Conservation (phyloP, 2,113 vertebrate species). For the Circaetus gallicus region DNA sequence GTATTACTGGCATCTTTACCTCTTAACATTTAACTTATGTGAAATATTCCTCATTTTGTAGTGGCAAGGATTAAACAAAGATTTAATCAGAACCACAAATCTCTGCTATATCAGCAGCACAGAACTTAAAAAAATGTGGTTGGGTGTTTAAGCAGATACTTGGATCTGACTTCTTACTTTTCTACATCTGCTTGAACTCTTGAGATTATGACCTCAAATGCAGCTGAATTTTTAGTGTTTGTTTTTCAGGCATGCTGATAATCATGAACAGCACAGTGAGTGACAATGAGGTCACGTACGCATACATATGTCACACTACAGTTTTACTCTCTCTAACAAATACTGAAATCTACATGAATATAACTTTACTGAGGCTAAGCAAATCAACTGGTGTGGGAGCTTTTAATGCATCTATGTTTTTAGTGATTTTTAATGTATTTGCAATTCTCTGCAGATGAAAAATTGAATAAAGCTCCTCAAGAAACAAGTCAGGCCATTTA, state of each 20-base stretch:
- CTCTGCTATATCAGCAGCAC: neutral
- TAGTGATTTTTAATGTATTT: conserved; percentile 34
- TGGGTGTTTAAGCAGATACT: neutral
- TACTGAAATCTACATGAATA: neutral
- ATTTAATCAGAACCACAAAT: neutral
- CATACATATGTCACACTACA: neutral
- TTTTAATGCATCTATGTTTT: neutral
- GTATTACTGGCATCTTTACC: neutral
- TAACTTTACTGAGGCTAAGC: neutral
- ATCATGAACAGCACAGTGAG: conserved; percentile 6
- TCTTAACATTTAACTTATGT: neutral
- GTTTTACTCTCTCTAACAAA: conserved; percentile 11
- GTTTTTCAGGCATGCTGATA: neutral
- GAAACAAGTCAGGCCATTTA: conserved; percentile 57
- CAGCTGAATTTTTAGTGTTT: conserved; percentile 6
- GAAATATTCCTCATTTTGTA: neutral
- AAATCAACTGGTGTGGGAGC: neutral
- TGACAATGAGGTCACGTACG: neutral
- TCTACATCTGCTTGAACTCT: conserved; percentile 28
- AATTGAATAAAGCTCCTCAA: conserved; percentile 48
- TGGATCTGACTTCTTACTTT: neutral
- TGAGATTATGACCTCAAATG: neutral
- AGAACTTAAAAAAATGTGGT: neutral
- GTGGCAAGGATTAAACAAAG: neutral
- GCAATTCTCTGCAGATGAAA: conserved; percentile 26